phyloP scores from a whole-genome alignment of 2,888 invertebrate genomes.

The Aporophyla nigra region DNA sequence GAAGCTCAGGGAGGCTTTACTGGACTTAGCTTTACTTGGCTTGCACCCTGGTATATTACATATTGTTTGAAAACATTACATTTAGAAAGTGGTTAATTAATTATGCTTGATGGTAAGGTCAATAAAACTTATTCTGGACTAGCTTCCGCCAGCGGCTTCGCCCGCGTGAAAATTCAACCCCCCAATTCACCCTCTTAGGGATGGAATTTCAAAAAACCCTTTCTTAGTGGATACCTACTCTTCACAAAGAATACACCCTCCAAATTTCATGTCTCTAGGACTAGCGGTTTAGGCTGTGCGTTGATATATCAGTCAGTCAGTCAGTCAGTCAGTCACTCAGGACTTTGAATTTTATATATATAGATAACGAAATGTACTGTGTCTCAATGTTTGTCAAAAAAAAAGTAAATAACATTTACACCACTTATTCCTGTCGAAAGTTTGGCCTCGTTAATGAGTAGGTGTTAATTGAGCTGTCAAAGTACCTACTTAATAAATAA shows the following conservation, averaged over 20 bases:
- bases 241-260: too few relatives aligned
- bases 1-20: neutral
- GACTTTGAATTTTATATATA: too few relatives aligned
- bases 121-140: neutral
- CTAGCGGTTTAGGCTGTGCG: too few relatives aligned
- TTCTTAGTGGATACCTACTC: too few relatives aligned
- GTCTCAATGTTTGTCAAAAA: constrained; percentile 9
- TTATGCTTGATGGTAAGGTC: neutral
- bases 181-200: too few relatives aligned
- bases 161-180: too few relatives aligned
- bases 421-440: neutral
- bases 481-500: neutral
- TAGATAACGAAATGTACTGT: neutral
- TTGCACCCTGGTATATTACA: neutral
- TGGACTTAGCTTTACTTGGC: too few relatives aligned
- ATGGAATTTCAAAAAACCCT: too few relatives aligned
- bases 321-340: too few relatives aligned
- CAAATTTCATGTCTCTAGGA: too few relatives aligned
- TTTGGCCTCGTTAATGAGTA: neutral
- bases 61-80: neutral
- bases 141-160: too few relatives aligned
- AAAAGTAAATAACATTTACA: constrained; percentile 14
- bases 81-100: neutral
- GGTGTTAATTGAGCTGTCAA: neutral
- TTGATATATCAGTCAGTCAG: too few relatives aligned